Evolutionary conservation across 2,888 invertebrate genomes (phyloP), one percentile per base, ranked within the genome.

Genomic region (Callinectes sapidus): DNA sequence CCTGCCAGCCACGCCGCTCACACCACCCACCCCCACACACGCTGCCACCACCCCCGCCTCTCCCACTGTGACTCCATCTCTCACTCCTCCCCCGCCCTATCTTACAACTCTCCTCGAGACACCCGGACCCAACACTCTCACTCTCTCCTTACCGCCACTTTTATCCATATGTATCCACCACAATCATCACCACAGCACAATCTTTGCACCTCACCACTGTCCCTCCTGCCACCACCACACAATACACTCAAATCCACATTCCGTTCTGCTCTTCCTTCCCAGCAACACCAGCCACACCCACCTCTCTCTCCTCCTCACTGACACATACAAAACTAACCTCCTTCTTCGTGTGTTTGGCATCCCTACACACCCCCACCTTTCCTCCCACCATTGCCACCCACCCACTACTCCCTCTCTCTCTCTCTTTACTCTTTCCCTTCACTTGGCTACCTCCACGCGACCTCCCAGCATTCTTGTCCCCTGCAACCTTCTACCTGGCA

Each of bases 11-110:
- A 81, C 32, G 35, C 81, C 81, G 16, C 81, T 23, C 81, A 32
- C 54, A 61, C 66, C 32, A 2, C 89, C 89, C 0, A 23, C 55
- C 89, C 61, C 61, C 89, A 66, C n/a, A 54, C 48, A 13, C 18
- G 32, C 85, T 10, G 71, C 71, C 81, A 10, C 71, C 81, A 81
- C 81, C 81, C 81, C 81, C 81, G 32, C 35, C 81, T 81, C 81
- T 32, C 81, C 81, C 81, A 81, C 81, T 3, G 10, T 35, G 35
- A 81, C 81, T 81, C 32, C 35, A 18, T 81, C 81, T 35, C 81
- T 81, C 35, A 13, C 28, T n/a, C 71, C 28, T 23, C 28, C 23
- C 28, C 71, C n/a, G 14, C 16, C 61, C 61, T 18, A 10, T n/a
- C 71, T 71, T 48, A 48, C 48, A 48, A 48, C 71, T 71, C 71